Percentiles rank a stretch among this genome's conserved stretches.
phyloP scores from a whole-genome alignment of 1,140 invertebrate genomes.

The Cydia pomonella region DNA sequence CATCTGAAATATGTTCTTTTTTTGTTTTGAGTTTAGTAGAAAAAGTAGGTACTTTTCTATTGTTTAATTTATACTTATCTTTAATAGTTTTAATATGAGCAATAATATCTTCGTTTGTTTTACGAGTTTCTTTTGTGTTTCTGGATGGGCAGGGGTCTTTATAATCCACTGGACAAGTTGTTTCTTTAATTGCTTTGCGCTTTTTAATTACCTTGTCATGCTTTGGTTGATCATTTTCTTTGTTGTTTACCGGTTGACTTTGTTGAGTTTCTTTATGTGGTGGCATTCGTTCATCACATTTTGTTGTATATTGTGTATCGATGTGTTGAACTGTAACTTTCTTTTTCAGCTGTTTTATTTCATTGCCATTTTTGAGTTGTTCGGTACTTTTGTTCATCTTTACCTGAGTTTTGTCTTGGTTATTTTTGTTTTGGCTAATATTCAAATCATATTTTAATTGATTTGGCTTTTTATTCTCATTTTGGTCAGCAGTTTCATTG shows the following conservation, averaged over 20 bases:
- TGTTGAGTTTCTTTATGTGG: not conserved
- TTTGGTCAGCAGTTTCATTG: not conserved
- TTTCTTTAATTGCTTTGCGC: not conserved
- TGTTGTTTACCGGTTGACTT: not conserved
- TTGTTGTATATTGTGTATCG: not conserved
- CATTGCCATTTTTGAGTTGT: not conserved
- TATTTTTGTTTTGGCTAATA: not conserved
- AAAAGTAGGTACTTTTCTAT: not conserved
- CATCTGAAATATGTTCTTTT: slow-evolving; percentile 23
- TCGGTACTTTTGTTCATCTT: not conserved
- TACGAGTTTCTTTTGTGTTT: not conserved
- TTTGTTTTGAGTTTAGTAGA: slow-evolving; percentile 9
- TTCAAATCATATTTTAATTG: slow-evolving; percentile 1
- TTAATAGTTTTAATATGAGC: slow-evolving; percentile 19
- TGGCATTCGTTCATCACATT: not conserved
- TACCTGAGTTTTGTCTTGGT: not conserved
- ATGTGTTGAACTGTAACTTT: not conserved
- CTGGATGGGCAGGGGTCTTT: not conserved
- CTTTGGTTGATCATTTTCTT: slow-evolving; percentile 3
- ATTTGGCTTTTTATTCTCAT: not conserved
- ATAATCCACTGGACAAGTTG: not conserved
- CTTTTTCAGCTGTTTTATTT: not conserved
- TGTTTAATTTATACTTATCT: slow-evolving; percentile 4
- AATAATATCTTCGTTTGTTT: slow-evolving; percentile 8
- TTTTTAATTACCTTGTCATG: not conserved